These are phyloP conservation scores for Takifugu bimaculatus DNA, from an alignment of 2,113 vertebrate genomes.

Conservation along the genomic window DNA sequence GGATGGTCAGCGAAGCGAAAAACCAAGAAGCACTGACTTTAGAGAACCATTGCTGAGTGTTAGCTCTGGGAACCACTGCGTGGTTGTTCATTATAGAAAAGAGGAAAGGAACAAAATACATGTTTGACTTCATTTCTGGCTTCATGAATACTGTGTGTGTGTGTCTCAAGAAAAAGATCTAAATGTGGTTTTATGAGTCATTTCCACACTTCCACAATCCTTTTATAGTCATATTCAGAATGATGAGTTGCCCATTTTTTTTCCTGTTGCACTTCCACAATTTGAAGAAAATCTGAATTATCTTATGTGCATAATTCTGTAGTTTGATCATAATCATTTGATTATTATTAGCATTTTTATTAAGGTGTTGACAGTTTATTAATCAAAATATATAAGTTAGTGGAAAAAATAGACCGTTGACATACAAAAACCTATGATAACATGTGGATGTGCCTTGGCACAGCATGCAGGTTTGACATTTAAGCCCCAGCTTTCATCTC, in stretches of 20 bases:
- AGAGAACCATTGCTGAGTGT: constrained; percentile 12
- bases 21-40: constrained; percentile 6
- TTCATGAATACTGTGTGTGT: constrained; percentile 10
- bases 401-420: too few relatives aligned
- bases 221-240: constrained; percentile 8
- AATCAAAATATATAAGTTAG: too few relatives aligned
- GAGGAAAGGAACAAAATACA: constrained; percentile 47
- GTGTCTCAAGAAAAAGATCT: neutral
- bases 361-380: too few relatives aligned
- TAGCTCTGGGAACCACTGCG: constrained; percentile 20
- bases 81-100: constrained; percentile 30
- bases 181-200: constrained; percentile 44
- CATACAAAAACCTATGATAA: too few relatives aligned
- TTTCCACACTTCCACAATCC: constrained; percentile 33
- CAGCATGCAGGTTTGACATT: too few relatives aligned
- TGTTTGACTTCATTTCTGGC: constrained; percentile 18
- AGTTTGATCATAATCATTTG: too few relatives aligned
- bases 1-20: neutral
- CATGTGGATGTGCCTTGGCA: too few relatives aligned
- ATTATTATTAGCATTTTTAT: too few relatives aligned
- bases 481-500: too few relatives aligned
- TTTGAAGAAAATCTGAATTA: neutral
- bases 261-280: constrained; percentile 2
- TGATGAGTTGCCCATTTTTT: constrained; percentile 18
- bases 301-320: too few relatives aligned